Percentiles rank a stretch among this genome's conserved stretches.
These are phyloP conservation scores for Brachionus sp. DNA, from an alignment of 1,140 invertebrate genomes.

Conservation along the genomic window DNA sequence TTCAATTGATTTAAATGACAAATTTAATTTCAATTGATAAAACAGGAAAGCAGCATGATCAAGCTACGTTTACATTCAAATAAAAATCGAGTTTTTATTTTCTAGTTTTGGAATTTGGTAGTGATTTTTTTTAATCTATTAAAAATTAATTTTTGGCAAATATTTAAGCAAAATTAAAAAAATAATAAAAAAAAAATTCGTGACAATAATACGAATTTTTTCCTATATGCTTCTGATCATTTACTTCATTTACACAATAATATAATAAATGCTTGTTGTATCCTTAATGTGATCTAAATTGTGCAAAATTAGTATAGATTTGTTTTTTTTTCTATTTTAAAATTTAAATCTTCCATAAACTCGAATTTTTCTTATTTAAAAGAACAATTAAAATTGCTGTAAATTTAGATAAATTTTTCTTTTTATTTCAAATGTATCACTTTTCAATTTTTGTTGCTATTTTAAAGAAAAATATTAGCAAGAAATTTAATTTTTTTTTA, in stretches of 20 bases:
- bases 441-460: too few relatives aligned
- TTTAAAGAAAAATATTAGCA: too few relatives aligned
- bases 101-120: not conserved
- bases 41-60: not conserved
- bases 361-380: too few relatives aligned
- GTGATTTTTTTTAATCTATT: not conserved
- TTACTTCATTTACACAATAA: not conserved
- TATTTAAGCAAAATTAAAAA: not conserved
- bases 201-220: not conserved
- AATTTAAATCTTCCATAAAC: not conserved
- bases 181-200: not conserved
- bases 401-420: too few relatives aligned
- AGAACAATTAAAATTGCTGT: too few relatives aligned
- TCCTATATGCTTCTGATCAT: not conserved
- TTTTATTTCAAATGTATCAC: too few relatives aligned
- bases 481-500: too few relatives aligned
- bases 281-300: not conserved
- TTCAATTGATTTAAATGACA: not conserved
- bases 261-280: not conserved
- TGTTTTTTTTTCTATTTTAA: not conserved
- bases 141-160: not conserved
- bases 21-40: not conserved
- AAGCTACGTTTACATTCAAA: not conserved
- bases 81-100: not conserved
- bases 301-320: not conserved